A percentile compares a stretch with the other conserved stretches of the same genome.
These are phyloP conservation scores for Electrona antarctica DNA, from an alignment of 2,113 vertebrate species.

Conservation along the genomic window DNA sequence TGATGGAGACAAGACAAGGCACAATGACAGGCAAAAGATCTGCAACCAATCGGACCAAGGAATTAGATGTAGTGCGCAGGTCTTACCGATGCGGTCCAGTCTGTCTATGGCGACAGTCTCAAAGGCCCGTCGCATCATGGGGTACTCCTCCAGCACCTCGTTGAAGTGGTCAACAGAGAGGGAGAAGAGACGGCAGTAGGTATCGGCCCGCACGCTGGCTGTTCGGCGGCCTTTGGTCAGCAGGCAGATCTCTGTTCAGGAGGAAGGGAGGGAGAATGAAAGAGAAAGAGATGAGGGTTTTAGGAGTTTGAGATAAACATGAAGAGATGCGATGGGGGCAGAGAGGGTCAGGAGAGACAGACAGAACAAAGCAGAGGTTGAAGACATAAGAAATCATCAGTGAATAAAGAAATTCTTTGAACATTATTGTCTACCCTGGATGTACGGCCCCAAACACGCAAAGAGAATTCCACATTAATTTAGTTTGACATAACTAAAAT, in stretches of 20 bases:
- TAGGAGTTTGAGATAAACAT: too few relatives aligned
- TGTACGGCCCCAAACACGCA: not conserved
- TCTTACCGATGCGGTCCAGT: constrained; percentile 94
- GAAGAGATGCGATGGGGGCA: not conserved
- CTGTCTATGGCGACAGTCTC: constrained; percentile 98
- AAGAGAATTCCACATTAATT: constrained; percentile 47
- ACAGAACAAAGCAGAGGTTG: not conserved
- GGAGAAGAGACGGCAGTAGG: constrained; percentile 96
- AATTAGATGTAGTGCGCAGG: not conserved
- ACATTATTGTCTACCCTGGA: not conserved
- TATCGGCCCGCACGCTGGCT: constrained; percentile 96
- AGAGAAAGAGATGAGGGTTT: not conserved
- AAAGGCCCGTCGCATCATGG: constrained; percentile 98
- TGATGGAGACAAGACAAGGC: constrained; percentile 71
- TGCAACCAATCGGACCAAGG: constrained; percentile 40
- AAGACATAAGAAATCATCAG: constrained; percentile 9
- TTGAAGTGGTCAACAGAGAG: constrained; percentile 99
- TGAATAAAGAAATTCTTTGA: constrained; percentile 17
- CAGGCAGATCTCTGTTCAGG: constrained; percentile 90
- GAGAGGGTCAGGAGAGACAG: not conserved
- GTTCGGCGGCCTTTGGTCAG: constrained; percentile 96
- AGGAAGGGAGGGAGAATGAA: not conserved
- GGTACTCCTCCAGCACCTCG: constrained; percentile 97
- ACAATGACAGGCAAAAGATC: constrained; percentile 70
- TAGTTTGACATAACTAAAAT: constrained; percentile 55